phyloP scores from a whole-genome alignment of 2,888 invertebrate species.

The Cerastis rubricosa region DNA sequence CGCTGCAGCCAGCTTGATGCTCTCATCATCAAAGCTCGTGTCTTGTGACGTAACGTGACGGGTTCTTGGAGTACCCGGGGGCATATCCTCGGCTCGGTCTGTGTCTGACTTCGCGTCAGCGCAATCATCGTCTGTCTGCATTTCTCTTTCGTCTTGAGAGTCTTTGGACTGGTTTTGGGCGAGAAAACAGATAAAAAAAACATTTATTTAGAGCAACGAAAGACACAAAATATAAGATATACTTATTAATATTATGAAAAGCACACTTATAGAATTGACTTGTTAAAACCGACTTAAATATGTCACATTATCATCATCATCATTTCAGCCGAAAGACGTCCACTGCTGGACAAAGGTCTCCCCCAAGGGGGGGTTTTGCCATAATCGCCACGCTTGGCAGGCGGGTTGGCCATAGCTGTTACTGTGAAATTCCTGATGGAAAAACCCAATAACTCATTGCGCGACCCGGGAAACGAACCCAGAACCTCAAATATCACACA shows the following conservation, averaged over 20 bases:
- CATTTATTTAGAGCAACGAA: neutral
- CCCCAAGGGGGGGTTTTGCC: too few relatives aligned
- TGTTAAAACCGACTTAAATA: neutral
- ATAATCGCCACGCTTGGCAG: too few relatives aligned
- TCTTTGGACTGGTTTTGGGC: constrained; percentile 74
- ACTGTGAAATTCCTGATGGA: too few relatives aligned
- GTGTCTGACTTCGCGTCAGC: constrained; percentile 74
- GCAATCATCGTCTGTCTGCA: constrained; percentile 81
- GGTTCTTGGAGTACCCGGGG: constrained; percentile 34
- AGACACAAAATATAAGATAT: neutral
- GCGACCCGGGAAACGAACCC: too few relatives aligned
- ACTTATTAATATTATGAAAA: neutral
- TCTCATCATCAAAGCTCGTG: constrained; percentile 48
- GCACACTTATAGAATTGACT: neutral
- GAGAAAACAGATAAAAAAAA: neutral
- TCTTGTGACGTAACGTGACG: constrained; percentile 26
- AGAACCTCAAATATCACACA: neutral
- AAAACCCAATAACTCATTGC: too few relatives aligned
- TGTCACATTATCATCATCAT: too few relatives aligned
- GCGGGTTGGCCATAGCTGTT: too few relatives aligned
- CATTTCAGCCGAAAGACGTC: too few relatives aligned
- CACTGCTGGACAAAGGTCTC: too few relatives aligned
- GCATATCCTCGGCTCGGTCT: constrained; percentile 60
- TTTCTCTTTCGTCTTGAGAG: constrained; percentile 80
- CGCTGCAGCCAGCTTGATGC: constrained; percentile 52